phyloP scores from a whole-genome alignment of 1,140 invertebrate species.

The Apis dorsata region DNA sequence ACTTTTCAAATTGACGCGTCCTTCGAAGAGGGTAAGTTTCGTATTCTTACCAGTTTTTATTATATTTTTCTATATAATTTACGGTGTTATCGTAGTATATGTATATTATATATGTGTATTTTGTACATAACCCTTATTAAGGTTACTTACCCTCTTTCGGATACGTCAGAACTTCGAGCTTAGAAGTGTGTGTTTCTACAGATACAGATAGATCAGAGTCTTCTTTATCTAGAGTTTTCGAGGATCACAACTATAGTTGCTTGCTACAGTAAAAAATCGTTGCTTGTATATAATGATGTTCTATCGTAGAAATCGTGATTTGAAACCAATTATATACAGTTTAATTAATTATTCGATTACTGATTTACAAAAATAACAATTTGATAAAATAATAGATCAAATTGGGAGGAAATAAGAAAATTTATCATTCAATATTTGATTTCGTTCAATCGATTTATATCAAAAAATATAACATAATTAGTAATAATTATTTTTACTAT shows the following conservation, averaged over 20 bases:
- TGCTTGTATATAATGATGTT: slow-evolving; percentile 47
- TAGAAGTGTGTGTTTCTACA: slow-evolving; percentile 43
- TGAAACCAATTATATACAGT: neutral
- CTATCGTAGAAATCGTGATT: slow-evolving; percentile 36
- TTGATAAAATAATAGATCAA: slow-evolving; percentile 14
- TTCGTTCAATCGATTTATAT: neutral
- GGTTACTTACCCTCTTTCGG: slow-evolving; percentile 56
- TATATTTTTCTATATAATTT: slow-evolving; percentile 1
- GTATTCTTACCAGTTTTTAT: slow-evolving; percentile 16
- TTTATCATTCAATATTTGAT: neutral
- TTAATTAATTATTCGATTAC: neutral
- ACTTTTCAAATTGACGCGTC: slow-evolving; percentile 56
- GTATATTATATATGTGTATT: slow-evolving; percentile 18
- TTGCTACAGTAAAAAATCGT: slow-evolving; percentile 72
- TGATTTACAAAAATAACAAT: neutral
- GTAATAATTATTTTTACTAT: neutral
- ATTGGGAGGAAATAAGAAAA: slow-evolving; percentile 48
- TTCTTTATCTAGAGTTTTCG: slow-evolving; percentile 51
- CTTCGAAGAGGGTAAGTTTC: slow-evolving; percentile 56
- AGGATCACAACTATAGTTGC: slow-evolving; percentile 70
- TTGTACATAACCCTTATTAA: slow-evolving; percentile 31
- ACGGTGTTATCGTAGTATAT: slow-evolving; percentile 34
- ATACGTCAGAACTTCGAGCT: slow-evolving; percentile 54
- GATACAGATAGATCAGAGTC: slow-evolving; percentile 51
- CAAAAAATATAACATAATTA: too few relatives aligned